Percentiles rank a stretch among this genome's conserved stretches.
Evolutionary conservation across 2,888 invertebrate genomes (phyloP).

Genomic region (Troilus luridus): DNA sequence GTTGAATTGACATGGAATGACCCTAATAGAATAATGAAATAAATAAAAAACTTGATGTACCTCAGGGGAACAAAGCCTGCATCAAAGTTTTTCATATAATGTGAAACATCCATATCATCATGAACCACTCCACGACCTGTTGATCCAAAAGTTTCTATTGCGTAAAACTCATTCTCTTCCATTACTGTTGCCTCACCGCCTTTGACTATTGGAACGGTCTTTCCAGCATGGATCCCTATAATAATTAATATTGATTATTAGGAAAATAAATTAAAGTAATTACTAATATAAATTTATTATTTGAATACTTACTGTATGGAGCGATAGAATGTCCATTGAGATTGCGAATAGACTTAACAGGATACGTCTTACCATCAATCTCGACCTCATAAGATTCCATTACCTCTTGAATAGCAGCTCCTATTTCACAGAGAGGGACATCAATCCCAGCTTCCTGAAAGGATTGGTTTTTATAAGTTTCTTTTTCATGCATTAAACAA

Average conservation of each 20-base stretch:
- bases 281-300: not conserved
- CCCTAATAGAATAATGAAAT: not conserved
- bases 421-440: conserved; percentile 96
- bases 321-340: conserved; percentile 99
- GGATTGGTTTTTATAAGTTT: not conserved
- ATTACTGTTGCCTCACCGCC: conserved; percentile 97
- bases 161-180: conserved; percentile 99
- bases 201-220: conserved; percentile 99
- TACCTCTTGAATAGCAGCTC: conserved; percentile 96
- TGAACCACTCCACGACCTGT: conserved; percentile 95
- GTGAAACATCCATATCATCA: conserved; percentile 99
- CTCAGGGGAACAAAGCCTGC: conserved; percentile 90
- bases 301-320: conserved; percentile 85
- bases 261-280: not conserved
- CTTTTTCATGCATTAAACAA: not conserved
- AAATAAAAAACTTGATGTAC: conserved; percentile 69
- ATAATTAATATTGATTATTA: not conserved
- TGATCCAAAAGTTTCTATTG: conserved; percentile 99
- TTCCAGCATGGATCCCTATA: conserved; percentile 91
- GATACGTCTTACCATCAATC: conserved; percentile 95
- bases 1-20: no score
- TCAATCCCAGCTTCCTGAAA: conserved; percentile 90
- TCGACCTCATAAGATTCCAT: conserved; percentile 99
- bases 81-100: conserved; percentile 99
- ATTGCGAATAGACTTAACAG: conserved; percentile 97